Conservation (phyloP, 1,140 invertebrate genomes). For the Aphaenogaster floridana region DNA sequence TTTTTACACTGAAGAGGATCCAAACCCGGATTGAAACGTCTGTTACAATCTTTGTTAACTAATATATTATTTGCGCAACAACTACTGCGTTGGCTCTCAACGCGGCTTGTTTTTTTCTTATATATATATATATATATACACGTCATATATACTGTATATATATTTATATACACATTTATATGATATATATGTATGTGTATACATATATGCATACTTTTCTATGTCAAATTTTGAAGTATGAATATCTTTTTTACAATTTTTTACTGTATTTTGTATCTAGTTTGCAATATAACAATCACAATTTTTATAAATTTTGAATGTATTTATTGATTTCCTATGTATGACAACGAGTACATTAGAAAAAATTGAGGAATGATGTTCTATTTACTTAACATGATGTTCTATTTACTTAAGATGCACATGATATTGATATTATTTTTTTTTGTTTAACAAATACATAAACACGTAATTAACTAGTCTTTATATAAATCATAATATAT, state of each 20-base stretch:
- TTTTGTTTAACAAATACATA: not conserved
- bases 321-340: constrained; percentile 20
- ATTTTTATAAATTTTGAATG: constrained; percentile 48
- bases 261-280: constrained; percentile 42
- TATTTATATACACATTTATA: too few species aligned
- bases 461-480: not conserved
- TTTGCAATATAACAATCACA: constrained; percentile 13
- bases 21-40: too few species aligned
- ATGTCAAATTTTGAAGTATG: not conserved
- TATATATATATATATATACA: too few species aligned
- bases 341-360: not conserved
- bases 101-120: too few species aligned
- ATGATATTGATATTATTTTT: not conserved
- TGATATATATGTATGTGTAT: not conserved
- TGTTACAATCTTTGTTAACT: too few species aligned
- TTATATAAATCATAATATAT: not conserved
- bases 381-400: not conserved
- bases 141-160: too few species aligned
- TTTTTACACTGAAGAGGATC: too few species aligned
- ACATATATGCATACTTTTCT: not conserved
- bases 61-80: too few species aligned
- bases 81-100: too few species aligned
- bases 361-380: not conserved
- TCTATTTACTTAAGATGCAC: constrained; percentile 1
- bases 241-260: constrained; percentile 8